Evolutionary conservation across 2,797 vertebrate genomes (phyloP).

Genomic region (Hephaestus fuliginosus): DNA sequence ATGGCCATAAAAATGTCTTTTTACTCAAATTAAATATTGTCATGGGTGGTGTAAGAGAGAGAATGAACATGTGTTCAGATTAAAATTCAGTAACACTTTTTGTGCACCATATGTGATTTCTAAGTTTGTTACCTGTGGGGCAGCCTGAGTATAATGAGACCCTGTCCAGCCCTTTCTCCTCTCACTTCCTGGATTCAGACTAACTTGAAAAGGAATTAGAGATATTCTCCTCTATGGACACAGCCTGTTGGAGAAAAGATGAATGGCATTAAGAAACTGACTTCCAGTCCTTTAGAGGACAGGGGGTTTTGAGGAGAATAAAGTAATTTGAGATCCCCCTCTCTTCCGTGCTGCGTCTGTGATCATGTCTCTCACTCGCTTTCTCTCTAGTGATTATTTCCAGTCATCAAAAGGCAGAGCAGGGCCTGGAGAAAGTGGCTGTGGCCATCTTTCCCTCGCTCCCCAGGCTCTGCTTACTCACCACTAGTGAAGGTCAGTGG

Average conservation of each 20-base stretch:
- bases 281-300: slow-evolving; percentile 74
- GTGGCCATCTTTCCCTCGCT: slow-evolving; percentile 73
- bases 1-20: neutral
- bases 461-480: slow-evolving; percentile 80
- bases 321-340: slow-evolving; percentile 70
- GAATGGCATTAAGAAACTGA: slow-evolving; percentile 77
- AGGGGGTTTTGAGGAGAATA: slow-evolving; percentile 61
- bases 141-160: slow-evolving; percentile 76
- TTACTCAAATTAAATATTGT: slow-evolving; percentile 16
- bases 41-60: slow-evolving; percentile 6
- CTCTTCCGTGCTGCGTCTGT: slow-evolving; percentile 65
- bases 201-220: slow-evolving; percentile 81
- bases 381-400: slow-evolving; percentile 79
- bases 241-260: slow-evolving; percentile 75
- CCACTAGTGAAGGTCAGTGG: slow-evolving; percentile 80
- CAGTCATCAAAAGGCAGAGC: slow-evolving; percentile 80
- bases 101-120: slow-evolving; percentile 69
- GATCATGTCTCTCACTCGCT: slow-evolving; percentile 74
- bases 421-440: slow-evolving; percentile 68
- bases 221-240: slow-evolving; percentile 79
- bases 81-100: slow-evolving; percentile 64
- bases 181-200: slow-evolving; percentile 75
- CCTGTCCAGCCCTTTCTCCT: slow-evolving; percentile 62
- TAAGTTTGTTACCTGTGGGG: slow-evolving; percentile 73
- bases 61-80: slow-evolving; percentile 33